Percentiles rank a stretch among this genome's conserved stretches.
Conservation (phyloP, 2,888 invertebrate genomes). For the Allygus modestus region DNA sequence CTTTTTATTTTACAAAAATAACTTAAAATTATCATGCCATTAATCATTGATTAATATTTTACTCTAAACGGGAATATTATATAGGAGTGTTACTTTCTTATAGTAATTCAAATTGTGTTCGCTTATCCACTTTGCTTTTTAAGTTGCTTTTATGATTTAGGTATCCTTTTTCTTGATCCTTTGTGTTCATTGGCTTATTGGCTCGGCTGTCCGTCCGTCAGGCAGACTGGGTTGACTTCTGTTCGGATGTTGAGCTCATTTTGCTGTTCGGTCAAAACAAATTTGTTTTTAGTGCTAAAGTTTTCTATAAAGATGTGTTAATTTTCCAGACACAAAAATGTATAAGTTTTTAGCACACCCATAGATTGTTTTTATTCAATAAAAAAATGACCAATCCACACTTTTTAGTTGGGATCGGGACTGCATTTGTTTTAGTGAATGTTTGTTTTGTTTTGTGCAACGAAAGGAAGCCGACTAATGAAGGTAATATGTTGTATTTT, state of each 20-base stretch:
- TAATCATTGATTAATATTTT: no score
- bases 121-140: no score
- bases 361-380: not conserved
- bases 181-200: not conserved
- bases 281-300: not conserved
- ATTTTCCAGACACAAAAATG: not conserved
- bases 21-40: no score
- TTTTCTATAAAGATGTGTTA: not conserved
- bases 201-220: not conserved
- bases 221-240: not conserved
- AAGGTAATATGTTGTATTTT: not conserved
- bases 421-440: slow-evolving; percentile 14
- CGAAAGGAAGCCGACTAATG: slow-evolving; percentile 9
- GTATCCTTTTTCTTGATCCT: not conserved
- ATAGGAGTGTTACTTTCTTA: no score
- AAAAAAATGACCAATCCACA: slow-evolving; percentile 4
- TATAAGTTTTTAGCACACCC: not conserved
- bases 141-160: not conserved
- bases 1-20: no score
- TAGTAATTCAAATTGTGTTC: no score
- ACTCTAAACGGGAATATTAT: no score
- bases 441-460: slow-evolving; percentile 25
- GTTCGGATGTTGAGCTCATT: not conserved
- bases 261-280: not conserved
- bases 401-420: slow-evolving; percentile 4